A percentile compares a stretch with the other conserved stretches of the same genome.
These are phyloP conservation scores for Leuctra nigra DNA, from an alignment of 2,888 invertebrate genomes.

Conservation along the genomic window DNA sequence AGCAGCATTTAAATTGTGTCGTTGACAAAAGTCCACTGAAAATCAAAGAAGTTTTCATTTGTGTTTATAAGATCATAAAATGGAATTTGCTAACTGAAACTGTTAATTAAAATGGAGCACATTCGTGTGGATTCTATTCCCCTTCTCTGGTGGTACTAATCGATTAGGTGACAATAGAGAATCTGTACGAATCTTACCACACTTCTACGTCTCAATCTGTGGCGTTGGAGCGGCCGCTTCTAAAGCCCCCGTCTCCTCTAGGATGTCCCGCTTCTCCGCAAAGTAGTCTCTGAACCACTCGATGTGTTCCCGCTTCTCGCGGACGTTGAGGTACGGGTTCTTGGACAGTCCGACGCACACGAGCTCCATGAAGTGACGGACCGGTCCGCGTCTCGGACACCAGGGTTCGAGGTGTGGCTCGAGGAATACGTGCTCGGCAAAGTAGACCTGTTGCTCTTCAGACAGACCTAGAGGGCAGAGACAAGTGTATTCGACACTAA, in stretches of 20 bases:
- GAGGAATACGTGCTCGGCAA: constrained; percentile 91
- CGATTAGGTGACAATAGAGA: too few relatives aligned
- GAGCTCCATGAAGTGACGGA: constrained; percentile 96
- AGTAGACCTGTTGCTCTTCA: constrained; percentile 56
- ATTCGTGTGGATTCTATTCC: too few relatives aligned
- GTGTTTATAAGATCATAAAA: background rate
- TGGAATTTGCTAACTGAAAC: background rate
- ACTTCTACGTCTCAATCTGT: background rate
- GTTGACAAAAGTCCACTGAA: too few relatives aligned
- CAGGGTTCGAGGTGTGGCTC: constrained; percentile 78
- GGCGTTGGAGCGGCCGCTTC: background rate
- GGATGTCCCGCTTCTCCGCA: constrained; percentile 63
- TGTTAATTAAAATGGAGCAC: too few relatives aligned
- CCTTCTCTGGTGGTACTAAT: too few relatives aligned
- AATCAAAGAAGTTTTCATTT: too few relatives aligned
- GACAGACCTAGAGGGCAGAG: constrained; percentile 50
- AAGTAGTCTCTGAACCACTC: constrained; percentile 91
- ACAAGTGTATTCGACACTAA: background rate
- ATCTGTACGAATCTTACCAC: too few relatives aligned
- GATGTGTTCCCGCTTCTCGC: constrained; percentile 84
- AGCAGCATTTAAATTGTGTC: too few relatives aligned
- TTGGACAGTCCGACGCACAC: constrained; percentile 90
- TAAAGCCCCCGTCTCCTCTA: constrained; percentile 58
- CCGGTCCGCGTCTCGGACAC: constrained; percentile 86
- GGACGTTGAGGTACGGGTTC: constrained; percentile 82